Evolutionary conservation across 2,797 vertebrate genomes (phyloP), one percentile per base, ranked within the genome.

Genomic region (Fistularia commersonii): DNA sequence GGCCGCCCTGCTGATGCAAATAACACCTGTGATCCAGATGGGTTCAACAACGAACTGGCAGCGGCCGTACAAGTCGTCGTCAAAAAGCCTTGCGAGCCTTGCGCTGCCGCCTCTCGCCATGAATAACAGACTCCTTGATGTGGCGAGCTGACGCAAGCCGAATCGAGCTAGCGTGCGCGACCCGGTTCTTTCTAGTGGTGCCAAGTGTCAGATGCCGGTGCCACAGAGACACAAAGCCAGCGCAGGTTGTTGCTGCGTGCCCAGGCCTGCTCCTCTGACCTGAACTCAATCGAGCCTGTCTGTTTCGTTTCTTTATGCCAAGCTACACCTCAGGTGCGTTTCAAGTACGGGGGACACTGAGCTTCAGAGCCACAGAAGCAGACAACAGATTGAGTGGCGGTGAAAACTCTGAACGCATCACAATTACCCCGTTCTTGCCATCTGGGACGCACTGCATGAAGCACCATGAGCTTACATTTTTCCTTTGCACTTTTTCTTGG

Each of bases 281-380:
- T 59, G 48, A 74, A 75, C 66, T 67, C 62, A 23, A 23, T 48
- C 54, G 69, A 55, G 48, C 13, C 50, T 43, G 59, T 69, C 55
- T 67, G 68, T 56, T 68, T 70, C 55, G 4, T 47, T 63, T 67
- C 65, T 62, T 61, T 23, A 72, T 57, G 72, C 71, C 57, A 61
- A 66, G 61, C 48, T 52, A 53, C 57, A 56, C 77, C 64, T 73
- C 74, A 71, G 73, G 75, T 77, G 73, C 69, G 68, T 71, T 70
- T 71, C 63, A 53, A 23, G 23, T 23, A 23, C 23, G 23, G 43
- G 46, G 49, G 31, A 66, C 66, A 45, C 33, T 46, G 39, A 53
- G 65, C 57, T 60, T 66, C 46, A 41, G 41, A 49, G 50, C 51
- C 66, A 69, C 56, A 77, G 69, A 58, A 64, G 77, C 66, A 41